Evolutionary conservation across 2,797 vertebrate genomes (phyloP).

Genomic region (Botia almorhae): DNA sequence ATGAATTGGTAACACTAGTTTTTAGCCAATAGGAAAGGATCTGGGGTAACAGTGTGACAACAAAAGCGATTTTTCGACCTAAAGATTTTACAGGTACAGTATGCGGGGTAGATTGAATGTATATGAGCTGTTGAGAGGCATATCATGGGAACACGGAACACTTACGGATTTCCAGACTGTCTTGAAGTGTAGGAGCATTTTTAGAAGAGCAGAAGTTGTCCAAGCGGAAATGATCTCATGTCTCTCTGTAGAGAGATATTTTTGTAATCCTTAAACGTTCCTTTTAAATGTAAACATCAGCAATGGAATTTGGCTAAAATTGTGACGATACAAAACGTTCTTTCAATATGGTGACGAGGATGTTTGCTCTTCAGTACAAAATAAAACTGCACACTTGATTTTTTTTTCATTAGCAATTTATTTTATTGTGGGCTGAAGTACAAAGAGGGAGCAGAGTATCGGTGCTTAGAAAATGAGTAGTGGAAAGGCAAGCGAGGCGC

Average conservation of each 20-base stretch:
- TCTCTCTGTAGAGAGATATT: neutral
- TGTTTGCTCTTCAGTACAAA: neutral
- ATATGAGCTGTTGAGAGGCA: neutral
- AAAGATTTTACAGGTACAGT: neutral
- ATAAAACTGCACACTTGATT: neutral
- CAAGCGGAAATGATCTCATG: slow-evolving; percentile 18
- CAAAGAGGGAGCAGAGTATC: neutral
- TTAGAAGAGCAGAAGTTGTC: neutral
- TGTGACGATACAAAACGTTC: neutral
- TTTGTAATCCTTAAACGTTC: neutral
- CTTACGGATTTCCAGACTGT: neutral
- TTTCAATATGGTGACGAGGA: neutral
- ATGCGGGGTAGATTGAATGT: neutral
- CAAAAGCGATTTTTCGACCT: neutral
- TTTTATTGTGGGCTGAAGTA: slow-evolving; percentile 16
- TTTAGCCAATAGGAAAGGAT: slow-evolving; percentile 13
- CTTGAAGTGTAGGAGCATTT: neutral
- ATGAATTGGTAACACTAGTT: slow-evolving; percentile 49
- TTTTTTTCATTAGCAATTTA: slow-evolving; percentile 43
- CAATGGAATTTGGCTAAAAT: neutral
- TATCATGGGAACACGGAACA: neutral
- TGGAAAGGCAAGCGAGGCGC: neutral
- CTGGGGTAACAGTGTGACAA: neutral
- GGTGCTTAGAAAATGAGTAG: neutral
- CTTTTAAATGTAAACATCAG: neutral